Percentiles rank a stretch among this genome's conserved stretches.
Evolutionary conservation across 2,888 invertebrate species (phyloP).

Genomic region (Sycophila texana): DNA sequence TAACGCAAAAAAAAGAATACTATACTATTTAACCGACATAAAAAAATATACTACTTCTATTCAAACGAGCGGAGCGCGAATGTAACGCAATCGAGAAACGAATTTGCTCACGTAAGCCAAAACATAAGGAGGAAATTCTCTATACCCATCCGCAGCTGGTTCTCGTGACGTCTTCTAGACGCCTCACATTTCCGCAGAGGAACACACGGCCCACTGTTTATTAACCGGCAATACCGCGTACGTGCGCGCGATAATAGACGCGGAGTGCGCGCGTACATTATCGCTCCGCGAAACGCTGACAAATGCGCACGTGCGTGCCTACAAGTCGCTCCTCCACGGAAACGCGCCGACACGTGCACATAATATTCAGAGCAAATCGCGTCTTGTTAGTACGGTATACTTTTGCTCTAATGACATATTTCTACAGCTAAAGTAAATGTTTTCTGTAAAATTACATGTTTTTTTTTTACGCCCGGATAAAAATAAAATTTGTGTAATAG

Average conservation of each 20-base stretch:
- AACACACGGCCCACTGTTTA: conserved; percentile 21
- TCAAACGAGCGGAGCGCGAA: no score
- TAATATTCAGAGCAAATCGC: no score
- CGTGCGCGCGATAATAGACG: conserved; percentile 44
- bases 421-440: no score
- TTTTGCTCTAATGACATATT: no score
- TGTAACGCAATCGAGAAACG: neutral
- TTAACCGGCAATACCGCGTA: conserved; percentile 44
- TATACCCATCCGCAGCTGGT: conserved; percentile 7
- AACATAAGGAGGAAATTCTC: no score
- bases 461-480: no score
- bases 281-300: conserved; percentile 61
- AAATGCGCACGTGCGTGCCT: conserved; percentile 60
- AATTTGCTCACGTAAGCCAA: neutral
- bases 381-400: no score
- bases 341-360: no score
- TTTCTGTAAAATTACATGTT: no score
- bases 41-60: neutral
- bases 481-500: no score
- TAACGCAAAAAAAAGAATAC: no score
- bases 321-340: conserved; percentile 5
- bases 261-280: conserved; percentile 24
- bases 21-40: no score
- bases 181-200: conserved; percentile 9
- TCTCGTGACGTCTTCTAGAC: neutral